Evolutionary conservation across 2,797 vertebrate species (phyloP).

Genomic region (Parotocinclus haroldoi): DNA sequence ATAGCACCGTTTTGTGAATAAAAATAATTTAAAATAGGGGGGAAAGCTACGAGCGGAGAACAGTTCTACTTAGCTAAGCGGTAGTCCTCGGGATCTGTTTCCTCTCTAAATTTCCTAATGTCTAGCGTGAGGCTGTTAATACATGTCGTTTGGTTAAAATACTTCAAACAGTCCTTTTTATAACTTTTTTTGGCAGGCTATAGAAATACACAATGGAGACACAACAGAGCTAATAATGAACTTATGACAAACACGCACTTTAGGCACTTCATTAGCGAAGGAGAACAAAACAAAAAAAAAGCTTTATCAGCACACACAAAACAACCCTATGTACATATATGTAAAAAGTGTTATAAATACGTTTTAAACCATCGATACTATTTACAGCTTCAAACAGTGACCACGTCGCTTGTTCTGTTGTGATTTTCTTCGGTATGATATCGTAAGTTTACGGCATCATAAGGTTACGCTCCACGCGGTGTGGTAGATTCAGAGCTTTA

Average conservation of each 20-base stretch:
- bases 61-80: slow-evolving; percentile 37
- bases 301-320: slow-evolving; percentile 78
- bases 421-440: slow-evolving; percentile 1
- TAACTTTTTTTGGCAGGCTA: slow-evolving; percentile 60
- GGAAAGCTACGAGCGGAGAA: slow-evolving; percentile 61
- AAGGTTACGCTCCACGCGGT: slow-evolving; percentile 27
- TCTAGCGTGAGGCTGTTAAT: slow-evolving; percentile 55
- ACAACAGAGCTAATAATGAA: slow-evolving; percentile 70
- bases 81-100: slow-evolving; percentile 33
- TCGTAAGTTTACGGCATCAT: slow-evolving; percentile 4
- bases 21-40: slow-evolving; percentile 64
- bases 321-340: slow-evolving; percentile 98
- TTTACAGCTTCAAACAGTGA: slow-evolving; percentile 97
- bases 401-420: slow-evolving; percentile 70
- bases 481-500: slow-evolving; percentile 37
- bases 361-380: slow-evolving; percentile 99
- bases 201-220: slow-evolving; percentile 64
- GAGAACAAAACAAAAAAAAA: slow-evolving; percentile 76
- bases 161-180: slow-evolving; percentile 51
- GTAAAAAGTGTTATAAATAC: slow-evolving; percentile 99
- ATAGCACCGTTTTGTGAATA: slow-evolving; percentile 92
- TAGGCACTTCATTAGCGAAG: slow-evolving; percentile 86
- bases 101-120: slow-evolving; percentile 54
- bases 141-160: slow-evolving; percentile 77
- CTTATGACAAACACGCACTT: slow-evolving; percentile 78